Evolutionary conservation across 2,113 vertebrate genomes (phyloP), one percentile per base, ranked within the genome.

Genomic region (Ia io): DNA sequence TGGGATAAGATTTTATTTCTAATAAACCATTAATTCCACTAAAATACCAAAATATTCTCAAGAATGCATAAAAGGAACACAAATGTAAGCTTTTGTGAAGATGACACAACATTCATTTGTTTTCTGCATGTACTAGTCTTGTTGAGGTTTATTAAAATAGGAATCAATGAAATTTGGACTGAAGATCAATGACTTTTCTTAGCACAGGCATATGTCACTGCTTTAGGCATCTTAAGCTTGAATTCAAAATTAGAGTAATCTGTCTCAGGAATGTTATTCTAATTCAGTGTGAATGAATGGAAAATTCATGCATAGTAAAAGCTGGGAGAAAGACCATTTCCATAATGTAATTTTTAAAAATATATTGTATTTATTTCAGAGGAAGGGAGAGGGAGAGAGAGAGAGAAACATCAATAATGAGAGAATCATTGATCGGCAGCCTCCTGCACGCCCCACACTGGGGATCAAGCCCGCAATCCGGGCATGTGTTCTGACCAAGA

Each of bases 171-270:
- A 87, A 49, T 92, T 47, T 86, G 82, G 35, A 49, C 82, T 67
- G 82, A 84, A 95, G 82, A 90, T 63, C 94, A 93, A 92, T 79
- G 56, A 16, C 69, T 74, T 93, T 88, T 92, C 53, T 73, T 65
- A 35, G 73, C 78, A 84, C 12, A 40, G 40, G 73, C 88, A 88
- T 84, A 90, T 94, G 82, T 73, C 85, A 84, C 11, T 84, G 77
- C 82, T 92, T 0, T 32, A 82, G 91, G 89, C 59, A 88, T 84
- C 59, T 69, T 74, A 80, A 51, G 71, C 61, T 67, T 76, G 88
- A 90, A 84, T 90, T 97, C 77, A 90, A 93, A 97, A 87, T 94
- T 76, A 93, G 69, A 91, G 44, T 78, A 44, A 94, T 83, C 93
- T 78, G 25, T 85, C 40, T 95, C 71, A 32, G 74, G 80, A 53